Evolutionary conservation across 2,113 vertebrate species (phyloP).

Genomic region (Perca fluviatilis): DNA sequence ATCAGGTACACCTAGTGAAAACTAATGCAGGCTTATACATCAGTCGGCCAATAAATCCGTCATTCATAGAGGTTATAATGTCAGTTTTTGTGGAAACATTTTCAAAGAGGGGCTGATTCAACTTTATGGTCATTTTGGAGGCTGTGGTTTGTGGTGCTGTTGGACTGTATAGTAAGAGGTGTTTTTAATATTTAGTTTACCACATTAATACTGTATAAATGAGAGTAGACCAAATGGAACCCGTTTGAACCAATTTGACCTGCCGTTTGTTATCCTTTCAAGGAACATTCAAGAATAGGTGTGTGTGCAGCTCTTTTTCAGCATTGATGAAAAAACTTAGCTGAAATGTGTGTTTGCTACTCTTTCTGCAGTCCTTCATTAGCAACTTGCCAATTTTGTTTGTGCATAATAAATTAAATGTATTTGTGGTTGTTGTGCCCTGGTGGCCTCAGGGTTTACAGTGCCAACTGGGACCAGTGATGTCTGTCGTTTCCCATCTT

Average conservation of each 20-base stretch:
- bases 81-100: too few species aligned
- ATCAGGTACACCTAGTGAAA: background rate
- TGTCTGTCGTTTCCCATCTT: background rate
- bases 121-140: too few species aligned
- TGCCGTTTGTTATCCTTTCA: background rate
- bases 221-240: too few species aligned
- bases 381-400: background rate
- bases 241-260: too few species aligned
- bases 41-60: background rate
- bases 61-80: background rate
- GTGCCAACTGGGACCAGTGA: background rate
- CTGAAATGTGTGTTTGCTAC: background rate
- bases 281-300: background rate
- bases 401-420: background rate
- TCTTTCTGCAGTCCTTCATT: background rate
- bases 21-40: background rate
- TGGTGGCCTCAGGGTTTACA: background rate
- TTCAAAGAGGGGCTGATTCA: too few species aligned
- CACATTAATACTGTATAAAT: too few species aligned
- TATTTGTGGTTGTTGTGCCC: background rate
- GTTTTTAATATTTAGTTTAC: too few species aligned
- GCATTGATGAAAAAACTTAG: too few species aligned
- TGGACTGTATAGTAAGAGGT: too few species aligned
- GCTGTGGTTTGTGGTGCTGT: background rate
- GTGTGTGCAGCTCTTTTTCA: background rate